Conservation (phyloP, 2,113 vertebrate species). For the Anthoscopus minutus region DNA sequence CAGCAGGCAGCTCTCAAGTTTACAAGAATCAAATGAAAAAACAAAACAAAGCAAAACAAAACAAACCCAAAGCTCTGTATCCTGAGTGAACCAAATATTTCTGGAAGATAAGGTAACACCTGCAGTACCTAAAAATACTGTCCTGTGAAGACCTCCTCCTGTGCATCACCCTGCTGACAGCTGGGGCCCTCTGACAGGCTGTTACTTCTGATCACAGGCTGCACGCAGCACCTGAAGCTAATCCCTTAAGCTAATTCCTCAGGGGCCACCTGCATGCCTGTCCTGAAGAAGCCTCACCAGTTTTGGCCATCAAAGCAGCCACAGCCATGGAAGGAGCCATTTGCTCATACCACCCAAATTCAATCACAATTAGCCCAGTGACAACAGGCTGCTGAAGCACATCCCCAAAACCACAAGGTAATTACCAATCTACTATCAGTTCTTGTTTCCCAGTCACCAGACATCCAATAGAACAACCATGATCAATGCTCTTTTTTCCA, state of each 20-base stretch:
- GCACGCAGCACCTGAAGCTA: not conserved
- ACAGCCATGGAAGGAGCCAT: not conserved
- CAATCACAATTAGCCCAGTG: not conserved
- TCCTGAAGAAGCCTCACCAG: not conserved
- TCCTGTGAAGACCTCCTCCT: not conserved
- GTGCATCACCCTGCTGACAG: not conserved
- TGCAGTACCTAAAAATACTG: not conserved
- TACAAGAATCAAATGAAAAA: not conserved
- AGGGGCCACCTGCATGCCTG: not conserved
- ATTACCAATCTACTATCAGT: not conserved
- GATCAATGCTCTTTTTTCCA: not conserved
- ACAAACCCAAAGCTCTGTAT: not conserved
- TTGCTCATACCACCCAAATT: not conserved
- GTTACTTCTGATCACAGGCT: not conserved
- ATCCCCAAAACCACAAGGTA: not conserved
- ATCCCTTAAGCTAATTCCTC: not conserved
- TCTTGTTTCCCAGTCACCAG: not conserved
- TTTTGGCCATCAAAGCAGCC: not conserved
- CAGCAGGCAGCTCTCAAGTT: not conserved
- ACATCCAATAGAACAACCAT: not conserved
- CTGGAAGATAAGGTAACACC: not conserved
- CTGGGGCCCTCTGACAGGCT: not conserved
- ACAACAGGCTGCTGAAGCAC: not conserved
- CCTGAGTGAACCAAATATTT: not conserved
- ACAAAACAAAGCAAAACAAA: too few relatives aligned